A percentile compares a stretch with the other conserved stretches of the same genome.
Evolutionary conservation across 2,797 vertebrate genomes (phyloP).

Genomic region (Centroberyx gerrardi): DNA sequence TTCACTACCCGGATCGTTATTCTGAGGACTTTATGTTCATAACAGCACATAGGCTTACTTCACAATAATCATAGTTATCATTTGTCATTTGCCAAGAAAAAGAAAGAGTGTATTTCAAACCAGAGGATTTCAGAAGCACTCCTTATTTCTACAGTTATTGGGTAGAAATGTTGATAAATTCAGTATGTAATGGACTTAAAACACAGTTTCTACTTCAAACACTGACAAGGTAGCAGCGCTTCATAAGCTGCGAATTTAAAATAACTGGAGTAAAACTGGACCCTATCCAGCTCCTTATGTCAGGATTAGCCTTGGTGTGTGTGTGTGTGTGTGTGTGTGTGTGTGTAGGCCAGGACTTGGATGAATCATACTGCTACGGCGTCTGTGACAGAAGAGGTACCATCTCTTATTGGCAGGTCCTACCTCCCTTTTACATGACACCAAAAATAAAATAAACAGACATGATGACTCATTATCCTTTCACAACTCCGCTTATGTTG

Average conservation of each 20-base stretch:
- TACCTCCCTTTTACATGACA: constrained; percentile 14
- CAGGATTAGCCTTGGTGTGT: background rate
- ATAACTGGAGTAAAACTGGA: background rate
- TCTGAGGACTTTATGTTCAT: background rate
- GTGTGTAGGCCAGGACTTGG: background rate
- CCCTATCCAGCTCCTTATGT: background rate
- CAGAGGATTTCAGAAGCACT: background rate
- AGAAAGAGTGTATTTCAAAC: no score
- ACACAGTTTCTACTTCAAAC: background rate
- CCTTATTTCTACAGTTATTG: background rate
- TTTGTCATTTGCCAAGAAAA: background rate
- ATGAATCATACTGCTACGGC: constrained; percentile 29
- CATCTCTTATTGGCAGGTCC: constrained; percentile 45
- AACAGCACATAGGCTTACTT: background rate
- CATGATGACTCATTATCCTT: constrained; percentile 52
- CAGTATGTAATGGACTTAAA: background rate
- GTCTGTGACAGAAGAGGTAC: constrained; percentile 28
- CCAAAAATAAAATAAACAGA: constrained; percentile 63
- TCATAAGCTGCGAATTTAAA: background rate
- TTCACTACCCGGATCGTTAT: background rate
- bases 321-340: constrained; percentile 21
- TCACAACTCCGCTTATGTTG: constrained; percentile 46
- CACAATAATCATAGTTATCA: background rate
- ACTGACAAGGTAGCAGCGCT: background rate
- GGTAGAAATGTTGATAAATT: background rate